phyloP scores from a whole-genome alignment of 2,888 invertebrate genomes.

The Drosophila kuntzei region DNA sequence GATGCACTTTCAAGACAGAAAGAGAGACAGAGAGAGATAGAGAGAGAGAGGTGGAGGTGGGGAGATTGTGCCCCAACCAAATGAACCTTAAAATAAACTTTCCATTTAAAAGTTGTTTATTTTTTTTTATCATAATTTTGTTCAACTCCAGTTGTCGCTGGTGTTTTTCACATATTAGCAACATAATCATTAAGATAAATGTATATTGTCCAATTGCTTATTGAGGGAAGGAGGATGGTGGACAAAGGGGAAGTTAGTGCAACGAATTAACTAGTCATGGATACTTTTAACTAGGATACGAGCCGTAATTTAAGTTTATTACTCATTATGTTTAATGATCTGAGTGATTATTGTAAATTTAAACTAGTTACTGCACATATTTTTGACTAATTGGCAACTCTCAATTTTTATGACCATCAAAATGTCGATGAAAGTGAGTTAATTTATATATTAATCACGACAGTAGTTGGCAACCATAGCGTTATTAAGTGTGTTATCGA shows the following conservation, averaged over 20 bases:
- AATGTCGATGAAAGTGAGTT: not conserved
- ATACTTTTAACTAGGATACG: not conserved
- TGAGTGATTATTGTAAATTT: not conserved
- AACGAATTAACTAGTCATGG: not conserved
- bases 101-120: conserved; percentile 41
- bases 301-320: not conserved
- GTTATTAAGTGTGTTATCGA: not conserved
- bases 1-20: conserved; percentile 52
- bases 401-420: not conserved
- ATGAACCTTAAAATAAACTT: conserved; percentile 69
- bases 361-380: not conserved
- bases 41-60: not conserved
- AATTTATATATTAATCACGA: not conserved
- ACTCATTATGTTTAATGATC: not conserved
- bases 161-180: conserved; percentile 17
- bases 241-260: not conserved
- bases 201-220: not conserved
- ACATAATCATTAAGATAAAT: conserved; percentile 8
- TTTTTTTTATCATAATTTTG: not conserved
- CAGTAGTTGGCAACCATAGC: not conserved
- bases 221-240: not conserved
- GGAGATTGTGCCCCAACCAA: conserved; percentile 38
- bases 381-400: conserved; percentile 3
- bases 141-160: conserved; percentile 8
- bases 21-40: not conserved